Evolutionary conservation across 2,797 vertebrate genomes (phyloP).

Genomic region (Tenualosa ilisha): DNA sequence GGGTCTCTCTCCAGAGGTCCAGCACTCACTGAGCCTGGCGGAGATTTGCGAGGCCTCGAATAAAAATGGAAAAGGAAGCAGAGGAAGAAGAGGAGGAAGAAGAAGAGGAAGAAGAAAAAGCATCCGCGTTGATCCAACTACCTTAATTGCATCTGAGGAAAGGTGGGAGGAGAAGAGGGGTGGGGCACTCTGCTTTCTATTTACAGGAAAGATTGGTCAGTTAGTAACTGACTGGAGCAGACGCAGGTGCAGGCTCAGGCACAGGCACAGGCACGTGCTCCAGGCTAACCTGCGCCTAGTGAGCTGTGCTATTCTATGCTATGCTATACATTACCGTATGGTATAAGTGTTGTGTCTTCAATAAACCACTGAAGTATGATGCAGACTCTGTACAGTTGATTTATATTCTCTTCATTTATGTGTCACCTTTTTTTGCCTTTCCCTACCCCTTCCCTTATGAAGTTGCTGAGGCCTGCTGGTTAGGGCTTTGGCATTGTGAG

Average conservation of each 20-base stretch:
- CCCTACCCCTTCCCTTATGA: too few relatives aligned
- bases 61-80: not conserved
- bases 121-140: not conserved
- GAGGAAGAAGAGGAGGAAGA: not conserved
- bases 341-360: too few relatives aligned
- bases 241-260: not conserved
- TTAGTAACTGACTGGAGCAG: not conserved
- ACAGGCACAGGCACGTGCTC: not conserved
- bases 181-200: not conserved
- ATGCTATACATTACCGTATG: not conserved
- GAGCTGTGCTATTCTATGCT: not conserved
- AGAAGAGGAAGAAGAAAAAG: not conserved
- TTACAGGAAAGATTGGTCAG: not conserved
- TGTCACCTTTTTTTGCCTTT: too few relatives aligned
- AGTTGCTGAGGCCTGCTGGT: too few relatives aligned
- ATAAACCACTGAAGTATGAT: too few relatives aligned
- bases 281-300: not conserved
- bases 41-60: constrained; percentile 37
- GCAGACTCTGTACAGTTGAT: too few relatives aligned
- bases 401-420: too few relatives aligned
- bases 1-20: constrained; percentile 36
- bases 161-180: not conserved
- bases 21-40: not conserved
- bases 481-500: too few relatives aligned
- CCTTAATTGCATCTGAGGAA: constrained; percentile 15